phyloP scores from a whole-genome alignment of 35 echinoderm and acorn worm genomes.

The Diadema setosum region DNA sequence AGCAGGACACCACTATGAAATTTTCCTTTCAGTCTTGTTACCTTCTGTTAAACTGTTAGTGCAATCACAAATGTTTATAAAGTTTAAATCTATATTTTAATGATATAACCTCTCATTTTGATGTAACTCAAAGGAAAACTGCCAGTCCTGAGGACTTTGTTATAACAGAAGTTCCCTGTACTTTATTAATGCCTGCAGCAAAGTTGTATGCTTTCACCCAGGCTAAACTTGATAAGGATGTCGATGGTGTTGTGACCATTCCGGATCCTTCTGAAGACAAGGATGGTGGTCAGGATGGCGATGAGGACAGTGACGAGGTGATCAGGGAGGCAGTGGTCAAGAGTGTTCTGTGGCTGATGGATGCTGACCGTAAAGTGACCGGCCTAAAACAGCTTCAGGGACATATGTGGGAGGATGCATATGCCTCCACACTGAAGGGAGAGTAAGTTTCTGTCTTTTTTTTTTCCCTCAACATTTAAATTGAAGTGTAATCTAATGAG shows the following conservation, averaged over 20 bases:
- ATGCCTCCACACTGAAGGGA: constrained; percentile 46
- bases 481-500: no score
- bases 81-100: not conserved
- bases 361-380: constrained; percentile 72
- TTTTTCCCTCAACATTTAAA: no score
- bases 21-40: no score
- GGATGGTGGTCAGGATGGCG: not conserved
- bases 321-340: constrained; percentile 40
- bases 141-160: no score
- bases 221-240: constrained; percentile 13
- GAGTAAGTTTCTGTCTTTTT: no score
- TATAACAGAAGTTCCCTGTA: no score
- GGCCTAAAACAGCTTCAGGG: constrained; percentile 87
- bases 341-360: constrained; percentile 68
- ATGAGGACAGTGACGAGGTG: not conserved
- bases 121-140: not conserved
- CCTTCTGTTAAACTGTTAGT: no score
- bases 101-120: not conserved
- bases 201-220: not conserved
- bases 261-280: not conserved
- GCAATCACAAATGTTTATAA: no score
- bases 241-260: constrained; percentile 30
- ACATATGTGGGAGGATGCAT: constrained; percentile 75
- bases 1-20: no score
- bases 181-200: not conserved